Percentiles rank a stretch among this genome's conserved stretches.
Evolutionary conservation across 2,888 invertebrate species (phyloP).

Genomic region (Rhingia campestris): DNA sequence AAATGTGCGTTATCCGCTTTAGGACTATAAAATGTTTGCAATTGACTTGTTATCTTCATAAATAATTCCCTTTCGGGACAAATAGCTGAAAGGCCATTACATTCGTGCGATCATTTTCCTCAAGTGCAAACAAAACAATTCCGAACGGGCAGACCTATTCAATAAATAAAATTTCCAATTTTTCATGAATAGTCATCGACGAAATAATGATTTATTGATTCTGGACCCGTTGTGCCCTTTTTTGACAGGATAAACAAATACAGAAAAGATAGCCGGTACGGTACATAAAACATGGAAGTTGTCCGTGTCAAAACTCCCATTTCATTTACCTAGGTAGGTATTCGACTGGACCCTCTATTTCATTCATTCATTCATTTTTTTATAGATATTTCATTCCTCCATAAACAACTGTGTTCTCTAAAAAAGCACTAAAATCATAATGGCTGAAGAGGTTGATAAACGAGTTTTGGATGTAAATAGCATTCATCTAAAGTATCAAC

Average conservation of each 20-base stretch:
- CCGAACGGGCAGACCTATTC: constrained; percentile 24
- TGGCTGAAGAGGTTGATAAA: constrained; percentile 52
- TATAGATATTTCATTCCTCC: neutral
- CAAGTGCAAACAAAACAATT: constrained; percentile 47
- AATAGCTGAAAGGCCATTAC: constrained; percentile 23
- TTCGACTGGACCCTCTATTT: too few relatives aligned
- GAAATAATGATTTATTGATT: constrained; percentile 53
- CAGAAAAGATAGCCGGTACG: neutral
- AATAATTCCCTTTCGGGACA: constrained; percentile 28
- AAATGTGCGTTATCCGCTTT: constrained; percentile 26
- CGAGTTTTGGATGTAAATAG: constrained; percentile 20
- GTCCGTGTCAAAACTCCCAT: constrained; percentile 39
- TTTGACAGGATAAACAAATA: constrained; percentile 57
- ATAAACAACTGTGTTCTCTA: neutral
- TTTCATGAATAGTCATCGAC: constrained; percentile 20
- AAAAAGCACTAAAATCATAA: constrained; percentile 25
- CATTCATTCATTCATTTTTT: neutral
- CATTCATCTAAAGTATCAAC: constrained; percentile 11
- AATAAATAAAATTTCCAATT: constrained; percentile 21
- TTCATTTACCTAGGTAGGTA: neutral
- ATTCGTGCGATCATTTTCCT: constrained; percentile 11
- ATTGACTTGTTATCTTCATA: constrained; percentile 21
- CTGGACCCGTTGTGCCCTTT: constrained; percentile 34
- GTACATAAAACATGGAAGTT: constrained; percentile 16
- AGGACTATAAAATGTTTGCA: constrained; percentile 25